A percentile compares a stretch with the other conserved stretches of the same genome.
Evolutionary conservation across 2,888 invertebrate genomes (phyloP).

Genomic region (Nezara viridula): DNA sequence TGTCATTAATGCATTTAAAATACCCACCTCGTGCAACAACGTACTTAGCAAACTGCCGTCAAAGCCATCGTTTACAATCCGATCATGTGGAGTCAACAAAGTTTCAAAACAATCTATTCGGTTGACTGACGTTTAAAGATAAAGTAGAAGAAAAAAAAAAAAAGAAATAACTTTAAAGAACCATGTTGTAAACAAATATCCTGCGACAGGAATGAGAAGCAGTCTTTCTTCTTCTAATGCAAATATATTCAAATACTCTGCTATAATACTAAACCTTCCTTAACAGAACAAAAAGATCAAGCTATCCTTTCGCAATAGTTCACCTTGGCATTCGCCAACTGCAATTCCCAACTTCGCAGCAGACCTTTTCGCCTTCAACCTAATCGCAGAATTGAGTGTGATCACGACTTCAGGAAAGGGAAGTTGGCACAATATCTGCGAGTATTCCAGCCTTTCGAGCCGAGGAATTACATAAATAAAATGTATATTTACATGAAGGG

Average conservation of each 20-base stretch:
- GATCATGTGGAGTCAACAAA: neutral
- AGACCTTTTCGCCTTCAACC: neutral
- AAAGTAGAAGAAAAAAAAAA: neutral
- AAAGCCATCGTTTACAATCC: neutral
- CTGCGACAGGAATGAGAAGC: neutral
- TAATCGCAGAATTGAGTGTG: neutral
- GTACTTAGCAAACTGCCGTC: neutral
- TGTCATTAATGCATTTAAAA: neutral
- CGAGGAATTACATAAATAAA: neutral
- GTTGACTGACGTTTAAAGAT: neutral
- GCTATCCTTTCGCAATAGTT: slow-evolving; percentile 1
- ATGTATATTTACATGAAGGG: neutral
- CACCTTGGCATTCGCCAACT: slow-evolving; percentile 20
- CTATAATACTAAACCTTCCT: neutral
- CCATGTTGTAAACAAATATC: neutral
- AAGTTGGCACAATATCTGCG: neutral
- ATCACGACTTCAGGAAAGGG: slow-evolving; percentile 40
- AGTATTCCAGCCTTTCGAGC: neutral
- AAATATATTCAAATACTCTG: slow-evolving; percentile 10
- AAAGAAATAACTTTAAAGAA: neutral
- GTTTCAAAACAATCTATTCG: neutral
- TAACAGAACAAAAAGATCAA: neutral
- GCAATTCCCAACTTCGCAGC: neutral
- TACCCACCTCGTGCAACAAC: neutral
- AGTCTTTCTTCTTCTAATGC: neutral